Base-by-base conservation (phyloP, 2,797 vertebrate species). In the Helicolenus hilgendorfi region DNA sequence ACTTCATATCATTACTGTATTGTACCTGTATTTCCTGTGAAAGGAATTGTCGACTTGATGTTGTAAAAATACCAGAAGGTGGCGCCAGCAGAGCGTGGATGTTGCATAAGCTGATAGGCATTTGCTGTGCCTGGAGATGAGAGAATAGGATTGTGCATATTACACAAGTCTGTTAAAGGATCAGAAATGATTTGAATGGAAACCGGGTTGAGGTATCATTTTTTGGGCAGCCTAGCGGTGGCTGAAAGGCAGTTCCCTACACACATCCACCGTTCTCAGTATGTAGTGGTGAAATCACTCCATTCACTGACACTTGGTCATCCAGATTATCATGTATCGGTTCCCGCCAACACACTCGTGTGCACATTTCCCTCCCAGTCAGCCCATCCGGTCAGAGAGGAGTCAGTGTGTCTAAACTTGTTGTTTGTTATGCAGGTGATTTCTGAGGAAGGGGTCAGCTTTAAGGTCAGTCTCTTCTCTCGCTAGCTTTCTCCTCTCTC, bases 371-470 rank as follows among this genome's bases (percentile, higher is more conserved):
- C 91, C 77, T 77, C 83, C 74, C 81, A 93, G 91, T 86, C 89
- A 88, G 81, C 60, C 84, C 92, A 92, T 89, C 82, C 86, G 85
- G 92, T 91, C 85, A 92, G 89, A 90, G 87, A 89, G 73, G 77
- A 92, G 89, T 94, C 93, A 87, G 94, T 93, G 83, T 95, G 89
- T 96, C 97, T 98, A 98, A 98, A 98, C 95, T 96, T 97, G 96
- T 97, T 96, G 95, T 98, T 96, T 98, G 97, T 98, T 97, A 97
- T 95, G 86, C 97, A 98, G 97, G 97, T 98, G 95, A 98, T 97
- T 97, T 97, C 97, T 97, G 97, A 98, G 97, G 97, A 98, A 97
- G 97, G 96, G 96, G 97, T 98, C 97, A 97, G 97, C 97, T 97
- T 98, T 97, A 98, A 98, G 97, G 97, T 98, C 96, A 98, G 97